Conservation (phyloP, 1,140 invertebrate species). For the Euwallacea similis region DNA sequence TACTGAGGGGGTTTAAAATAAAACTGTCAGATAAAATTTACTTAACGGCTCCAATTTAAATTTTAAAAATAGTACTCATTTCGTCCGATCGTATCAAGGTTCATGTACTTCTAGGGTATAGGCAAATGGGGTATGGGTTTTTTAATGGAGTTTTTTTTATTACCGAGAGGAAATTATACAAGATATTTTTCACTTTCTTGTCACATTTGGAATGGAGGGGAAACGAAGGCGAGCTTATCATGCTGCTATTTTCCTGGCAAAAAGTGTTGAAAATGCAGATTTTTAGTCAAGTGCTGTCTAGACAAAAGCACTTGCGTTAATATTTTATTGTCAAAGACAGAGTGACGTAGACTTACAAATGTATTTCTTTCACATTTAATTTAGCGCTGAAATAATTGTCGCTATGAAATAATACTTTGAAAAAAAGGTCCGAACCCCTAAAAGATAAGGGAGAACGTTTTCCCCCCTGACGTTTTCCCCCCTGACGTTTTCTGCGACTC, state of each 20-base stretch:
- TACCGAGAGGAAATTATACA: constrained; percentile 29
- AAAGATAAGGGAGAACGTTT: not conserved
- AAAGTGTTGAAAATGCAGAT: not conserved
- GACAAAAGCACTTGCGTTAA: not conserved
- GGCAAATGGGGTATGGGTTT: constrained; percentile 5
- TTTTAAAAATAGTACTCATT: constrained; percentile 21
- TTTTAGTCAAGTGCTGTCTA: not conserved
- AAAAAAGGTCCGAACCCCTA: not conserved
- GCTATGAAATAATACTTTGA: not conserved
- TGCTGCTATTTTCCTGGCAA: constrained; percentile 5
- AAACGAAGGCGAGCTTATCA: constrained; percentile 10
- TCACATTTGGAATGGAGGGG: constrained; percentile 12
- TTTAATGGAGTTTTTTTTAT: constrained; percentile 16
- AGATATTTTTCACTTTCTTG: constrained; percentile 32
- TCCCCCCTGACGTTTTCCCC: not conserved
- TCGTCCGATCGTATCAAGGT: constrained; percentile 18
- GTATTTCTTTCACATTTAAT: not conserved
- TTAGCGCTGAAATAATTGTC: not conserved
- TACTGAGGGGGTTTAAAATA: constrained; percentile 11
- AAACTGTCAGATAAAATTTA: constrained; percentile 18
- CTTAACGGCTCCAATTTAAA: constrained; percentile 20
- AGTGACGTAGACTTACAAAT: not conserved
- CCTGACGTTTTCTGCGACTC: not conserved
- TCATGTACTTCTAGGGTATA: constrained; percentile 20
- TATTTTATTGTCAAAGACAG: not conserved